Evolutionary conservation across 2,888 invertebrate genomes (phyloP).

Genomic region (Polyommatus icarus): DNA sequence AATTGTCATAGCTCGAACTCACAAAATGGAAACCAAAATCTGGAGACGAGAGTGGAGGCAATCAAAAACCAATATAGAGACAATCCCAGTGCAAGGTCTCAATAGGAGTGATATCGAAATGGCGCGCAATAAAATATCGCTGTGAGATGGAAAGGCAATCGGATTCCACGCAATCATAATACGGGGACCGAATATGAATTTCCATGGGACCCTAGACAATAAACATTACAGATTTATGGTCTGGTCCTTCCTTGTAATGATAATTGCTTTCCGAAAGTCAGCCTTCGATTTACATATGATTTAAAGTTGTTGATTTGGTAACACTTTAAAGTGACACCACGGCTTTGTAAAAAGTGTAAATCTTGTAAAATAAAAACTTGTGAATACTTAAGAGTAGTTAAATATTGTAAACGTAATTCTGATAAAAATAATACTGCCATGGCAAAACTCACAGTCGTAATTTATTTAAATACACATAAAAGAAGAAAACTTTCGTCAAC

Average conservation of each 20-base stretch:
- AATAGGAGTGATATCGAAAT: slow-evolving; percentile 66
- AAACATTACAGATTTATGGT: slow-evolving; percentile 42
- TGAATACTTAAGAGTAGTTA: no score
- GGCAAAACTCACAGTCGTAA: background rate
- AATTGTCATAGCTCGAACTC: background rate
- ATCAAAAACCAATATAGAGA: slow-evolving; percentile 66
- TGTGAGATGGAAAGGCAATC: slow-evolving; percentile 68
- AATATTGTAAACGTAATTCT: background rate
- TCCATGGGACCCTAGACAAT: slow-evolving; percentile 42
- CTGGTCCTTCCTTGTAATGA: slow-evolving; percentile 6
- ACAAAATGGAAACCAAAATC: slow-evolving; percentile 32
- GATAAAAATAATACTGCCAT: background rate
- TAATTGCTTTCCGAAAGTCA: background rate
- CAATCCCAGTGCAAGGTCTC: slow-evolving; percentile 55
- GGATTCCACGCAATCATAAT: slow-evolving; percentile 58
- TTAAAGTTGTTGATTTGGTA: background rate
- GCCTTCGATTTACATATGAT: background rate
- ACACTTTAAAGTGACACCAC: background rate
- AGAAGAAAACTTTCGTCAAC: background rate
- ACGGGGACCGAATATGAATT: slow-evolving; percentile 50
- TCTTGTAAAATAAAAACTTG: background rate
- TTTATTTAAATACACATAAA: background rate
- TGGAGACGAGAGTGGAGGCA: slow-evolving; percentile 49
- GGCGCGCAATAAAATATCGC: slow-evolving; percentile 73
- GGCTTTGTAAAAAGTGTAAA: background rate